phyloP scores from a whole-genome alignment of 2,113 vertebrate genomes.

The Gopherus flavomarginatus region DNA sequence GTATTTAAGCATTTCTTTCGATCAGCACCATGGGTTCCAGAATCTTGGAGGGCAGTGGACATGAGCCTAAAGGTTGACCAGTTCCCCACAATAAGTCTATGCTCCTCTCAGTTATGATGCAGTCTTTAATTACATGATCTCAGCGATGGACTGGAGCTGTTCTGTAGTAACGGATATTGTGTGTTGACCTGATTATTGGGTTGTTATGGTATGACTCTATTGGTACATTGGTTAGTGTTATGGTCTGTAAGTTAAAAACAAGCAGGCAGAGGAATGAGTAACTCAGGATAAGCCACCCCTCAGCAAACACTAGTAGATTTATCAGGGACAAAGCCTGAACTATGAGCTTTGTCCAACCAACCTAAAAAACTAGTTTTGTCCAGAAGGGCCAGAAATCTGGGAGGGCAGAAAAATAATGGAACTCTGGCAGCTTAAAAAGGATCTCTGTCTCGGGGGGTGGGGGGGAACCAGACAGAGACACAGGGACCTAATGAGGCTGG shows the following conservation, averaged over 20 bases:
- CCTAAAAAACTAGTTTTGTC: neutral
- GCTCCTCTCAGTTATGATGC: neutral
- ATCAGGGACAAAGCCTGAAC: neutral
- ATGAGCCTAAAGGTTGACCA: neutral
- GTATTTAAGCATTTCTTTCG: neutral
- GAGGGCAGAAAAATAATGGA: neutral
- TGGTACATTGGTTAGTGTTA: neutral
- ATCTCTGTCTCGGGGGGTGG: neutral
- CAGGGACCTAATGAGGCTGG: neutral
- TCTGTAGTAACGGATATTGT: neutral
- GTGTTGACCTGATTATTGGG: neutral
- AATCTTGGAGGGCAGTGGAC: neutral
- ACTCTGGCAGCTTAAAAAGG: neutral
- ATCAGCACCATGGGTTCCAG: neutral
- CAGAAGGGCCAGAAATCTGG: neutral
- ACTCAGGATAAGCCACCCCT: neutral
- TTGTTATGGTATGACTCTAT: neutral
- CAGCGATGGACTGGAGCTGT: neutral
- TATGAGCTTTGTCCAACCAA: neutral
- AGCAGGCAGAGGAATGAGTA: neutral
- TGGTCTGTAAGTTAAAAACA: neutral
- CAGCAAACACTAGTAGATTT: neutral
- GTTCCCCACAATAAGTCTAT: neutral
- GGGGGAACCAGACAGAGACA: too few species aligned
- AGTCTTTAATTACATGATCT: neutral